Evolutionary conservation across 53 echinoderm and acorn worm species (phyloP), one percentile per base, ranked within the genome.

Genomic region (Mesocentrotus franciscanus): DNA sequence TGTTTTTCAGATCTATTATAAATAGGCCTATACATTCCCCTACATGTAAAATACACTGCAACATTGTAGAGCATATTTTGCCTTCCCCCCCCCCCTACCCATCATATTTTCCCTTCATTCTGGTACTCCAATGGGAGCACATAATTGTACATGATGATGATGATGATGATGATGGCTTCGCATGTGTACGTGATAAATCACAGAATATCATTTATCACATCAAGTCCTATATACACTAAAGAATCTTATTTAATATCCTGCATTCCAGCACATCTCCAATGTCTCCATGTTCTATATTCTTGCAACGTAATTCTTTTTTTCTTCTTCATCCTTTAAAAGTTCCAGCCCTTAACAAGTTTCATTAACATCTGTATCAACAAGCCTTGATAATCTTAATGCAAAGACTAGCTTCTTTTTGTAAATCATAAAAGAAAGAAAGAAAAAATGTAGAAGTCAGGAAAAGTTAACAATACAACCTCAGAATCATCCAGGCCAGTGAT

Each of bases 391-490:
- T 58, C 58, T 58, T 26, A 57, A 26, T n/a, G 56, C 87, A 85
- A 58, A 85, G 87, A 58, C 87, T 85, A 85, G 58, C 87, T 85
- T 58, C 27, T 85, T 85, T 87, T 87, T 27, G n/a, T 58, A 4
- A 87, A 84, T 42, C 55, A 20, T 39, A 84, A 49, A 42, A 57
- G 56, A n/a, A 57, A 87, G n/a, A 57, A 14, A 27, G 58, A 58
- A 58, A 75, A 75, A 10, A 79, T 39, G 33, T 20, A 26, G 58
- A 87, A 87, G 87, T 87, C 87, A 87, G 29, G 87, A 58, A 76
- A 87, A 87, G 87, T 87, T 87, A 87, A 87, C 87, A 87, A 87
- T 87, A 87, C 87, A 87, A 20, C 33, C 87, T 87, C 27, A 8
- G 27, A 87, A 87, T 56, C 87, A 87, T 87, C 87, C 87, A 87